These are phyloP conservation scores for Percina caprodes DNA, from an alignment of 2,113 vertebrate species.

Conservation along the genomic window DNA sequence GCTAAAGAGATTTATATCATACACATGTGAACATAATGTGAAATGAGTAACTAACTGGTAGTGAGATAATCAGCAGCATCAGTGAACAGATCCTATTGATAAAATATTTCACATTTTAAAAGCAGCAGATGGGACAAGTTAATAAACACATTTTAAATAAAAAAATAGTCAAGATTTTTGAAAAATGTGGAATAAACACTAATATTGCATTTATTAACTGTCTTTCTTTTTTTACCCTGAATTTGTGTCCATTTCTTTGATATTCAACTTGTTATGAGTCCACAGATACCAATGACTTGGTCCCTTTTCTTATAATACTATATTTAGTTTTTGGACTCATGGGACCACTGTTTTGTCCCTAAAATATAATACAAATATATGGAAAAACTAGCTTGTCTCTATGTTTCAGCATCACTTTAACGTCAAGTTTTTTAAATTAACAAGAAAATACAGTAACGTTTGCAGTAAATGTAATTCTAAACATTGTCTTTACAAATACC, in stretches of 20 bases:
- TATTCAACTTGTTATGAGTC: no score
- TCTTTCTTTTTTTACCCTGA: no score
- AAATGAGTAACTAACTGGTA: neutral
- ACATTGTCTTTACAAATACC: neutral
- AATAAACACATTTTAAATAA: neutral
- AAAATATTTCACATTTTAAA: neutral
- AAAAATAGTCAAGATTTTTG: neutral
- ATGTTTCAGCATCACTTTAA: no score
- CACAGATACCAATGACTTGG: no score
- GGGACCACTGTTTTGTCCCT: no score
- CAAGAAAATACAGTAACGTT: neutral
- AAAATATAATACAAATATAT: no score
- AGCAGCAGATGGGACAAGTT: constrained; percentile 5
- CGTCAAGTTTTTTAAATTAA: neutral
- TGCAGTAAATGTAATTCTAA: neutral
- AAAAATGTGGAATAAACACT: no score
- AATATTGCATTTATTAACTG: no score
- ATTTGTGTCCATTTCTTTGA: no score
- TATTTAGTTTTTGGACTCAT: no score
- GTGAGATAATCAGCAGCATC: neutral
- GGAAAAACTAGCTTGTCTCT: no score
- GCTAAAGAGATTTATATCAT: neutral
- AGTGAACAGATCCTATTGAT: neutral
- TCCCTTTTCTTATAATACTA: no score
- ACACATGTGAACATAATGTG: neutral